These are phyloP conservation scores for Pseudopleuronectes americanus DNA, from an alignment of 2,797 vertebrate genomes.

Conservation along the genomic window DNA sequence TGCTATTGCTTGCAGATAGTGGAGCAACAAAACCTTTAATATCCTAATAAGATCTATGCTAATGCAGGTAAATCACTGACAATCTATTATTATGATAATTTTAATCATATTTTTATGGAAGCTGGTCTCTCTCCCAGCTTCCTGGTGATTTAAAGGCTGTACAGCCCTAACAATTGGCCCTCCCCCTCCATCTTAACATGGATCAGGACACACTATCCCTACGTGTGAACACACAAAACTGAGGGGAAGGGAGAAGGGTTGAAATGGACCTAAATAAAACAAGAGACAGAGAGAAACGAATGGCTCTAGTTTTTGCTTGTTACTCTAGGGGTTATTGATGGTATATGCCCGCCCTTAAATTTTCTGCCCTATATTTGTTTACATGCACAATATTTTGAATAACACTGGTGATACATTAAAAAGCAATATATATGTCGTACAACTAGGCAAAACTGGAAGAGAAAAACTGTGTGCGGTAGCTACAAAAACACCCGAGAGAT, in stretches of 20 bases:
- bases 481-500: constrained; percentile 59
- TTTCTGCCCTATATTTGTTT: constrained; percentile 58
- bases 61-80: too few relatives aligned
- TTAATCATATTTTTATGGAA: too few relatives aligned
- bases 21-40: too few relatives aligned
- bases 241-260: too few relatives aligned
- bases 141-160: too few relatives aligned
- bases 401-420: constrained; percentile 63
- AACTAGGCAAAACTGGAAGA: constrained; percentile 33
- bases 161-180: too few relatives aligned
- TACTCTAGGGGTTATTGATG: constrained; percentile 57
- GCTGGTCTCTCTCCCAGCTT: too few relatives aligned
- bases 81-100: too few relatives aligned
- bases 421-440: constrained; percentile 64
- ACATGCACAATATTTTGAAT: constrained; percentile 63
- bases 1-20: too few relatives aligned
- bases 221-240: background rate
- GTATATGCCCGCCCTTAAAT: constrained; percentile 35
- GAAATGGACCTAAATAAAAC: constrained; percentile 31
- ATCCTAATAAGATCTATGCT: too few relatives aligned
- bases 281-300: constrained; percentile 45
- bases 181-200: too few relatives aligned
- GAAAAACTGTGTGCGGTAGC: constrained; percentile 15
- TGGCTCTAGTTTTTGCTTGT: constrained; percentile 23
- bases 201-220: background rate